Evolutionary conservation across 2,888 invertebrate genomes (phyloP), one percentile per base, ranked within the genome.

Genomic region (Perithous albicinctus): DNA sequence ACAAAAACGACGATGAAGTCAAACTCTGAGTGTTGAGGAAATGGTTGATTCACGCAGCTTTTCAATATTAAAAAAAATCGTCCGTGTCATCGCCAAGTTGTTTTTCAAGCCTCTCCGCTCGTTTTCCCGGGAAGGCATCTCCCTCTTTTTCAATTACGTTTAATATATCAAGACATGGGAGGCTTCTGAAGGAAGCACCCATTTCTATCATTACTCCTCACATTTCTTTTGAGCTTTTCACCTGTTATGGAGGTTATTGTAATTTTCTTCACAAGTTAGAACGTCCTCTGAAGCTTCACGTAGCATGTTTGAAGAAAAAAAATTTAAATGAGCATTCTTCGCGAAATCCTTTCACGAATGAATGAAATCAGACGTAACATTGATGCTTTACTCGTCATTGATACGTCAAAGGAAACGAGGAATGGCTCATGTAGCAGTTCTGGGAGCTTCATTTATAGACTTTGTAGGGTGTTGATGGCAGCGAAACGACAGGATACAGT

Each of bases 371-470:
- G 0, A n/a, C 0, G 15, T 3, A 38, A 38, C 61, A 38, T 32
- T 32, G 63, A 63, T 35, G 23, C 41, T 23, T 63, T 63, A 41
- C 38, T 20, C 38, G 20, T 2, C 38, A 20, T 7, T n/a, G 20
- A 23, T 23, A 10, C 32, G 48, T 48, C 66, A 66, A 66, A 66
- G 48, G 48, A 35, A 48, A 48, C 18, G 66, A 32, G 6, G 38
- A 20, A 2, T 32, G 29, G 66, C 12, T 35, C 0, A 43, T 43
- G 15, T 3, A 15, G 20, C 20, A 8, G 7, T 10, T 12, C 29
- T 1, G 32, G 29, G 46, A 15, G 23, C 35, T 8, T 43, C 38
- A 54, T 54, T n/a, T 26, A 54, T 38, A 15, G 15, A 38, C 15
- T 35, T 54, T 38, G 26, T 10, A 6, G n/a, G 32, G 54, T 26